Evolutionary conservation across 2,888 invertebrate species (phyloP), one percentile per base, ranked within the genome.

Genomic region (Dendrolimus houi): DNA sequence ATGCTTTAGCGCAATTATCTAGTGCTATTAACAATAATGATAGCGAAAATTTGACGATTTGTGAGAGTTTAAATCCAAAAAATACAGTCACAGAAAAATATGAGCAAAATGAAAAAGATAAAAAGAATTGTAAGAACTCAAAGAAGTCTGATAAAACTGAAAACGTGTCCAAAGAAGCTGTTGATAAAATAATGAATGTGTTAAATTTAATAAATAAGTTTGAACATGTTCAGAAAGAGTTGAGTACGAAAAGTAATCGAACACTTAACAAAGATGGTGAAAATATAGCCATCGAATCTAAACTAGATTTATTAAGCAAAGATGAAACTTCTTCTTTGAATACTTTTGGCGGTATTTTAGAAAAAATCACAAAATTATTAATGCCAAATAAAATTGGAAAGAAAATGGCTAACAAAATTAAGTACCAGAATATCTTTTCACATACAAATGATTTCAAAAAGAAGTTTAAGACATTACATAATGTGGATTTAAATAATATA

Each of bases 1-100:
- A 73, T 64, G 83, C 87, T 52, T 69, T 90, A 52, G 75, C 82
- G 61, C 78, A 83, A 56, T 63, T 90, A n/a, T 83, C 86, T 8
- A 70, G 64, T 52, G 83, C 81, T 52, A 64, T 87, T 7, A 74
- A 78, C 60, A 78, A 75, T 55, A 73, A 81, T 55, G 81, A 77
- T 64, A 65, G 76, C 59, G 41, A 69, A 1, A 85, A 86, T 59
- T 61, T 83, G 14, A 76, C 86, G 0, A 52, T 88, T 9, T 89
- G 89, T 67, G 72, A 83, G 57, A 75, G 74, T 58, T 67, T 85
- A 29, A 64, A 62, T 17, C 2, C 1, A 47, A 47, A 47, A 6
- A 9, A 47, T 12, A 3, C 6, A 47, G 47, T 10, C 12, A 9
- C 12, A 12, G 12, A 47, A 47, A 47, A 10, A 12, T 12, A 47